Conservation (phyloP, 2,113 vertebrate genomes). For the Lophura nycthemera region DNA sequence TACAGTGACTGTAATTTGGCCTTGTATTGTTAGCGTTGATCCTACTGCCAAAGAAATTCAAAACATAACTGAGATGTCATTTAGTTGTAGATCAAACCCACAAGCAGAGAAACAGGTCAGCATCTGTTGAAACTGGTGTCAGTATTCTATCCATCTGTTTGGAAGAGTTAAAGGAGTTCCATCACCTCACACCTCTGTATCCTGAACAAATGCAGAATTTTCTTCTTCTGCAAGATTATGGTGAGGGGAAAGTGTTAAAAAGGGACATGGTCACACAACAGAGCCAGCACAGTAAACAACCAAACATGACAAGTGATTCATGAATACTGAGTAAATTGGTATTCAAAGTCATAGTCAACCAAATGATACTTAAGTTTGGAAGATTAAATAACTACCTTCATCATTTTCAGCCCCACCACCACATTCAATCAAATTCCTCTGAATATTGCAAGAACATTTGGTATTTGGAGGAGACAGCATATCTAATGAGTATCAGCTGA, state of each 20-base stretch:
- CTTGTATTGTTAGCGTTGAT: background rate
- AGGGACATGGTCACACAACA: background rate
- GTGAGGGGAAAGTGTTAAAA: background rate
- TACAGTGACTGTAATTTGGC: background rate
- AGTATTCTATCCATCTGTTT: background rate
- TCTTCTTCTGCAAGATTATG: background rate
- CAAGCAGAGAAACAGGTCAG: background rate
- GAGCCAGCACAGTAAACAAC: background rate
- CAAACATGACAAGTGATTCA: background rate
- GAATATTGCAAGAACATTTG: constrained; percentile 47
- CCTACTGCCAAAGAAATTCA: background rate
- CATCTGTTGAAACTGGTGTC: background rate
- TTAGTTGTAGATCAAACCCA: background rate
- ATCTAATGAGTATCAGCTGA: constrained; percentile 64
- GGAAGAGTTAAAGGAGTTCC: background rate
- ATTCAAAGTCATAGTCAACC: constrained; percentile 9
- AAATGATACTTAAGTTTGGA: constrained; percentile 10
- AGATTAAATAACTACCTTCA: background rate
- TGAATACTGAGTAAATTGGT: background rate
- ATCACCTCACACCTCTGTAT: background rate
- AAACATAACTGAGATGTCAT: background rate
- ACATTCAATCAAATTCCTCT: background rate
- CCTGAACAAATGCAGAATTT: background rate
- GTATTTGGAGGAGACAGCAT: constrained; percentile 63
- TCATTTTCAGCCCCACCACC: background rate